Evolutionary conservation across 2,797 vertebrate genomes (phyloP).

Genomic region (Enoplosus armatus): DNA sequence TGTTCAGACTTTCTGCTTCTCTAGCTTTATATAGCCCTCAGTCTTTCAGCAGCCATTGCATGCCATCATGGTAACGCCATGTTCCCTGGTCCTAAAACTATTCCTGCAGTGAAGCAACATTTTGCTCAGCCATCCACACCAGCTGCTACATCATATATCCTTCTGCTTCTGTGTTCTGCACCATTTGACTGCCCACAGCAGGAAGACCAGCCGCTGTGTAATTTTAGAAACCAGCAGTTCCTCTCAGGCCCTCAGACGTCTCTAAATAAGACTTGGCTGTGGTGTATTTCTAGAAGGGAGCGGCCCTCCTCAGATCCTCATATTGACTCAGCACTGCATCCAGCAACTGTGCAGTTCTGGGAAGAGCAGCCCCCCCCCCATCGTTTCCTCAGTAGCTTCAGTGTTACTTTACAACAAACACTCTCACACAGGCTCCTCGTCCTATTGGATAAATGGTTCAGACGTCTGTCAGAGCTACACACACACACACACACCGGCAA

Average conservation of each 20-base stretch:
- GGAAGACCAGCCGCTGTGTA: conserved; percentile 55
- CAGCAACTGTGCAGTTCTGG: conserved; percentile 14
- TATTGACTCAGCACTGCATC: conserved; percentile 47
- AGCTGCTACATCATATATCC: conserved; percentile 62
- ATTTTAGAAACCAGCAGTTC: conserved; percentile 66
- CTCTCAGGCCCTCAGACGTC: conserved; percentile 35
- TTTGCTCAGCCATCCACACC: conserved; percentile 57
- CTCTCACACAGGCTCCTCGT: not conserved
- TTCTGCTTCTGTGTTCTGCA: conserved; percentile 53
- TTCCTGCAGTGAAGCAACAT: conserved; percentile 28
- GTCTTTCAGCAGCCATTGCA: not conserved
- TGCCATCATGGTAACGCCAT: conserved; percentile 16
- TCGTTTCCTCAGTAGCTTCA: not conserved
- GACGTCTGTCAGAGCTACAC: not conserved
- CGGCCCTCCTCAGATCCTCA: conserved; percentile 28
- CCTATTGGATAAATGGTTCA: conserved; percentile 33
- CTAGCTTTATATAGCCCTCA: not conserved
- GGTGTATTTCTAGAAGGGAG: conserved; percentile 48
- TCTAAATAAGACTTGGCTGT: conserved; percentile 32
- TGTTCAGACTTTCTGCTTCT: not conserved
- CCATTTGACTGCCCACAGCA: conserved; percentile 47
- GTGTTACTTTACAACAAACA: conserved; percentile 18
- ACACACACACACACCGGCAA: conserved; percentile 12
- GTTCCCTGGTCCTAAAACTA: conserved; percentile 20
- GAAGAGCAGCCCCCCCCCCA: not conserved